These are phyloP conservation scores for Chaetogeoica ovagalla DNA, from an alignment of 2,888 invertebrate genomes.

Conservation along the genomic window DNA sequence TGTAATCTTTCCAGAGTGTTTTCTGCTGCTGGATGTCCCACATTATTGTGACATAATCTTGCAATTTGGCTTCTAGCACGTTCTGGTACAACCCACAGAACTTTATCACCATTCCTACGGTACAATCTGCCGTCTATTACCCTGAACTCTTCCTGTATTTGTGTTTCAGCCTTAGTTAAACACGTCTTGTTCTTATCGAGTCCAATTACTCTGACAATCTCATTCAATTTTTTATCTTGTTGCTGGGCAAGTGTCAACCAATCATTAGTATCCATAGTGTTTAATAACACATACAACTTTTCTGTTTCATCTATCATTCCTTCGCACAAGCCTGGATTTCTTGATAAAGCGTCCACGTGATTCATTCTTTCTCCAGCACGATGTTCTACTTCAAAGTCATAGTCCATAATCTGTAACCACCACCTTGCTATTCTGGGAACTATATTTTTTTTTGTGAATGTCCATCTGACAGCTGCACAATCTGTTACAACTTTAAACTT, in stretches of 20 bases:
- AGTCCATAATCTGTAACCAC: neutral
- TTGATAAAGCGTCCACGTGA: neutral
- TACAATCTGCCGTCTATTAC: neutral
- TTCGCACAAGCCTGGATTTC: neutral
- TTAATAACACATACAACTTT: neutral
- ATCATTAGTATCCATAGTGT: neutral
- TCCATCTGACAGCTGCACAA: constrained; percentile 54
- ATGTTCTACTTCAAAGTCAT: constrained; percentile 1
- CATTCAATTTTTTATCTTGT: too few species aligned
- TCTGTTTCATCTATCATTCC: neutral
- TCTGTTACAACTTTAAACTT: constrained; percentile 58
- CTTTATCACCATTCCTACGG: neutral
- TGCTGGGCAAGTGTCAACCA: neutral
- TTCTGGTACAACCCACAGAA: neutral
- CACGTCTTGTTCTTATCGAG: too few species aligned
- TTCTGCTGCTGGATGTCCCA: neutral
- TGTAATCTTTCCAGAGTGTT: neutral
- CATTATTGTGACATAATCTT: neutral
- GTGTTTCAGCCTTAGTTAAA: too few species aligned
- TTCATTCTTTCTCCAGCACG: neutral
- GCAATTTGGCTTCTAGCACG: neutral
- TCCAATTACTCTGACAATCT: too few species aligned
- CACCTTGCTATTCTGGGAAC: neutral
- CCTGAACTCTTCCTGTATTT: neutral
- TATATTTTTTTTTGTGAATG: neutral